Conservation (phyloP, 2,113 vertebrate species). For the human (Homo sapiens) region GRCh38 chrX:145067501-145068000, state of each 20-base stretch:
- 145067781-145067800: background rate
- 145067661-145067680: background rate
- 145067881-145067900: background rate
- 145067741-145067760: background rate
- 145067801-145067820: background rate
- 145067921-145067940: too few relatives aligned
- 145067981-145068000: too few relatives aligned
- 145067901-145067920: too few relatives aligned
- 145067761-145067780: background rate
- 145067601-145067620: background rate
- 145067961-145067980: too few relatives aligned
- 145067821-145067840: background rate
- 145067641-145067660: background rate
- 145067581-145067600: background rate
- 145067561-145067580: background rate
- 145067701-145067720: background rate
- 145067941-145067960: too few relatives aligned
- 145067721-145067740: background rate
- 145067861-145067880: background rate
- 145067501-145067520: background rate
- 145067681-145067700: background rate
- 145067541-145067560: background rate
- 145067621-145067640: background rate
- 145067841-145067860: background rate
- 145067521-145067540: background rate